Evolutionary conservation across 2,797 vertebrate species (phyloP), one percentile per base, ranked within the genome.

Genomic region (Halcyon smyrnensis): DNA sequence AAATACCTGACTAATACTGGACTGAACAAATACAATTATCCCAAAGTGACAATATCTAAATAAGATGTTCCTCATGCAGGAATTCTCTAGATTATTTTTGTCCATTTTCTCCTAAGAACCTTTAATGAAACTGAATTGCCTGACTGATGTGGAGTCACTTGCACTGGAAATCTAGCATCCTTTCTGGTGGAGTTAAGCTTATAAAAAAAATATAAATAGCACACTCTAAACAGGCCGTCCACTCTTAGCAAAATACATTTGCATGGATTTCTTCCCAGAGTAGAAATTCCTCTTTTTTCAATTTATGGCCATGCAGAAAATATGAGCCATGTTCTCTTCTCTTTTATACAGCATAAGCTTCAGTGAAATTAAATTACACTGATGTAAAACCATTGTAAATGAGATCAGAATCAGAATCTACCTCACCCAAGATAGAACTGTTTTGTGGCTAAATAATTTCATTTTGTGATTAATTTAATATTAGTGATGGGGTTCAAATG

Each of bases 341-440:
- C 43, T 82, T 90, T 90, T 77, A 39, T 76, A 86, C 48, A 89
- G 39, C 89, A 84, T 89, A 90, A 94, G 63, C 73, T 64, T 84
- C 94, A 89, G 32, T 28, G 65, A 95, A 97, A 96, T 96, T 70
- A 71, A 84, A 94, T 96, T 96, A 96, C 53, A 43, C 32, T 91
- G 86, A 95, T 96, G 90, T 90, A 95, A 96, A 95, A 96, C 93
- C 95, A 89, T 64, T 95, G 56, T 79, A 96, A 97, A 95, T 87
- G 67, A 96, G 85, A 97, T 97, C 95, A 95, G 77, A 95, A 95
- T 60, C 87, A 89, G 70, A 91, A 67, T 79, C 83, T 74, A 76
- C 89, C 77, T 96, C 91, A 94, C 77, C 84, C 74, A 96, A 90
- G 94, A 94, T 64, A 96, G 94, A 95, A 90, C 41, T 85, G 45